Base-by-base conservation (phyloP, 2,797 vertebrate species). In the Lepidocolaptes lacrymiger region DNA sequence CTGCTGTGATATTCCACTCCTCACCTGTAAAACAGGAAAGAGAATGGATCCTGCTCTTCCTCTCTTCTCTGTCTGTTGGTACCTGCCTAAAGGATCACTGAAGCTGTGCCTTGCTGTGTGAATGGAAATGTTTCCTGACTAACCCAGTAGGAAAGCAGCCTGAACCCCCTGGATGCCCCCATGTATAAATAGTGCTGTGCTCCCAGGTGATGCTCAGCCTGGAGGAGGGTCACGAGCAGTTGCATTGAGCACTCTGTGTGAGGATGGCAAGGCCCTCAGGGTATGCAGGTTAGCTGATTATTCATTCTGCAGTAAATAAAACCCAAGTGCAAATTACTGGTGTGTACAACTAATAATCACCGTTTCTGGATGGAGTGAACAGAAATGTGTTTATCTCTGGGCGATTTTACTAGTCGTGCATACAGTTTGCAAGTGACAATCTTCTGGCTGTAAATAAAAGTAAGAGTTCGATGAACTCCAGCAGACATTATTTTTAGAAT, bases 231-330 rank as follows among this genome's bases (percentile, higher is more conserved):
- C 76, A 67, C 48, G 52, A 66, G 34, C 44, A 63, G 69, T 84
- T 82, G 23, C 7, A 28, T 39, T 68, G 68, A 67, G 52, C 63
- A 51, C 81, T 39, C 10, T 22, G 3, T 44, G n/a, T 24, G 58
- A 91, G 75, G 49, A 73, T 87, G 83, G 80, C 77, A 87, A 79
- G 67, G 73, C 59, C 77, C 80, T 36, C 51, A 63, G 88, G 77
- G 36, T 67, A 30, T 73, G 55, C 88, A 82, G 71, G 34, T 69
- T 90, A 73, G 81, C 66, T 85, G 75, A 91, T 91, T 94, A 72
- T 72, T 58, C 51, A 72, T 72, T 62, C 51, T 69, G 28, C 62
- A 79, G 77, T 82, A 88, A 94, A 94, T 92, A 87, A 96, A 91
- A 63, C 71, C 71, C 63, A 79, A 88, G 71, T 69, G 44, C 59